Conservation (phyloP, 1,140 invertebrate species). For the Acromyrmex charruanus region DNA sequence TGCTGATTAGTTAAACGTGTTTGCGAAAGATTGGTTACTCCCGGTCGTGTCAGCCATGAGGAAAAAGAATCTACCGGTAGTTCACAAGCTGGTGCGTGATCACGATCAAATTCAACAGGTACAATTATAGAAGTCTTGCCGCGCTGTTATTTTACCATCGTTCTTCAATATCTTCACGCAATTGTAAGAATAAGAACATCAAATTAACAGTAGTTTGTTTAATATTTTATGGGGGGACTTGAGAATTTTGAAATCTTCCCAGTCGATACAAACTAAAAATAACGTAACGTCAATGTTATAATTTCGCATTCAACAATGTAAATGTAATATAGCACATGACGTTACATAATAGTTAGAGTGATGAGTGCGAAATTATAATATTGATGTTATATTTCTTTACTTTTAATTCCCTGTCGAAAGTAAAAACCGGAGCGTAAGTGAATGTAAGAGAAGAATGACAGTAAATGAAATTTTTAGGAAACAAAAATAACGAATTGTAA, state of each 20-base stretch:
- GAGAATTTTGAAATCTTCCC: not conserved
- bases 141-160: not conserved
- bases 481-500: too few species aligned
- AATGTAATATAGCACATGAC: too few species aligned
- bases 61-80: conserved; percentile 82
- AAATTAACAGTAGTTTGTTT: not conserved
- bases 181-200: not conserved
- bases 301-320: too few species aligned
- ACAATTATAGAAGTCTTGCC: conserved; percentile 38
- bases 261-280: too few species aligned
- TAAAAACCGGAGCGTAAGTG: too few species aligned
- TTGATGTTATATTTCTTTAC: too few species aligned
- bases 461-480: too few species aligned
- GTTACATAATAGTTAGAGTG: too few species aligned
- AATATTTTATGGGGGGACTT: not conserved
- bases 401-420: too few species aligned
- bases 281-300: too few species aligned
- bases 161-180: not conserved
- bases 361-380: too few species aligned
- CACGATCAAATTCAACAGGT: conserved; percentile 76
- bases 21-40: not conserved
- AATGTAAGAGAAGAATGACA: too few species aligned
- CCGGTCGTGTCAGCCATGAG: conserved; percentile 57
- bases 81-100: conserved; percentile 83
- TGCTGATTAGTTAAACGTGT: conserved; percentile 51